A percentile compares a stretch with the other conserved stretches of the same genome.
Evolutionary conservation across 2,113 vertebrate genomes (phyloP).

Genomic region (Scophthalmus maximus): DNA sequence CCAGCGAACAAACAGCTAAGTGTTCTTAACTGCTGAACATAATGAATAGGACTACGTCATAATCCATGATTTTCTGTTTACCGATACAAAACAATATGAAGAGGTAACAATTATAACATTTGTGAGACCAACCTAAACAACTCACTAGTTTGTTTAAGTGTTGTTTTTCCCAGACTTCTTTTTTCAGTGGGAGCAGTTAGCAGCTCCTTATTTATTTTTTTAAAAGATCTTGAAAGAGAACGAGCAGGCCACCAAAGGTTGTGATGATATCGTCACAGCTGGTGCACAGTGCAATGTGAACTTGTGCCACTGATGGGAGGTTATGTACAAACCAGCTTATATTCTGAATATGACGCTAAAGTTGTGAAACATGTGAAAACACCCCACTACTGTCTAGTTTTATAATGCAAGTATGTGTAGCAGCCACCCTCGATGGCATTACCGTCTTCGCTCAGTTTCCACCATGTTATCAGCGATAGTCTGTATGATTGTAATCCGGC

Average conservation of each 20-base stretch:
- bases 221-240: constrained; percentile 18
- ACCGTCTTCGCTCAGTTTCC: not conserved
- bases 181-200: constrained; percentile 1
- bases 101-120: not conserved
- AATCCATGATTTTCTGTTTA: not conserved
- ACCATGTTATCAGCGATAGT: not conserved
- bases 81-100: not conserved
- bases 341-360: not conserved
- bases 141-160: constrained; percentile 6
- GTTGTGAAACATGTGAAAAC: not conserved
- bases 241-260: constrained; percentile 1
- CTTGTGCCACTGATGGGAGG: not conserved
- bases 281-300: constrained; percentile 20
- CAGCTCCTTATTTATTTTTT: constrained; percentile 13
- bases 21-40: not conserved
- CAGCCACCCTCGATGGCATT: not conserved
- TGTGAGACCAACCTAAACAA: not conserved
- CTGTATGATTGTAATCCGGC: constrained; percentile 7
- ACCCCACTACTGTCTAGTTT: not conserved
- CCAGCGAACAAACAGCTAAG: not conserved
- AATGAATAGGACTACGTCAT: not conserved
- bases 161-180: constrained; percentile 17
- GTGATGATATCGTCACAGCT: constrained; percentile 24
- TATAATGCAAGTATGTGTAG: not conserved
- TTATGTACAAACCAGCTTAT: not conserved